Evolutionary conservation across 2,797 vertebrate genomes (phyloP), one percentile per base, ranked within the genome.

Genomic region (Meriones psammophilus): DNA sequence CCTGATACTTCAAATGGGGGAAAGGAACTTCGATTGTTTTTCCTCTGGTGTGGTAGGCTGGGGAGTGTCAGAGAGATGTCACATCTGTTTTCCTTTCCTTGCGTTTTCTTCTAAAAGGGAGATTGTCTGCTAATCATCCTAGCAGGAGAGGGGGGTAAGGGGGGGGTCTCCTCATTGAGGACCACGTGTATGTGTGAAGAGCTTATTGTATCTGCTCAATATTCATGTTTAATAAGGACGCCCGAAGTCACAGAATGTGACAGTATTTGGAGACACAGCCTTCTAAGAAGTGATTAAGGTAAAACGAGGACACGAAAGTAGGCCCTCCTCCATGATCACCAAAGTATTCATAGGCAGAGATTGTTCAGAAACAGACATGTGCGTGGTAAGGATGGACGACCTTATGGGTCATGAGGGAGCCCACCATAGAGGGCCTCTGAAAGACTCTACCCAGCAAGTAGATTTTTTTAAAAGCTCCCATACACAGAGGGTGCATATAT

Each of bases 1-100:
- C 89, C 64, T n/a, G 92, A 96, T 89, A 88, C 77, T 96, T 92
- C 89, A 94, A 93, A 96, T 95, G 89, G 89, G 95, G 83, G 96
- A 92, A 96, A 88, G 68, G 6, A 94, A 88, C 76, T 74, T 79
- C 22, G 28, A 36, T n/a, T 17, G 46, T 76, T 81, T 88, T 66
- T 42, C 42, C 50, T 46, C 56, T 33, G 20, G 12, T 83, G 74
- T 36, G 85, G 17, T 46, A 74, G 85, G 54, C 84, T 78, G n/a
- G 58, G 42, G 64, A 85, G 89, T 95, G 89, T 85, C 30, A 80
- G 62, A 91, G 95, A 97, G 68, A 69, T 56, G 68, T 54, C 64
- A 71, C 74, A 96, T 94, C 89, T 96, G 90, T 76, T 96, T 93
- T 94, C n/a, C 39, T 26, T 81, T 89, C 71, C 18, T 39, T 91